Conservation (phyloP, 2,113 vertebrate genomes). For the Sebastes fasciatus region DNA sequence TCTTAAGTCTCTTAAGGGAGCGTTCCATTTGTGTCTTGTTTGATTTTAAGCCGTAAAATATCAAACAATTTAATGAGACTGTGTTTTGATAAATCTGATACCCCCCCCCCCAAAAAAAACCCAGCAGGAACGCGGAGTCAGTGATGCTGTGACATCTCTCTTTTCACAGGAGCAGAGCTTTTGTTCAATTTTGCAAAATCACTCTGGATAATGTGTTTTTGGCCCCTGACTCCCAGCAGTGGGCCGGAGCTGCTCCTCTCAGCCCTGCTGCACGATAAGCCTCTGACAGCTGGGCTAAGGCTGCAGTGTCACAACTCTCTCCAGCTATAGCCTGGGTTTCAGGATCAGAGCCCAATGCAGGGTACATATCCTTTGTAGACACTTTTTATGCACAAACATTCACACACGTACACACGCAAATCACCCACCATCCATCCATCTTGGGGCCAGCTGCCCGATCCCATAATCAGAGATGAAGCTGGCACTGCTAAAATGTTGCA, state of each 20-base stretch:
- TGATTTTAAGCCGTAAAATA: neutral
- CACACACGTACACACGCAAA: neutral
- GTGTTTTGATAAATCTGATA: constrained; percentile 30
- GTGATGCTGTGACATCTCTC: constrained; percentile 38
- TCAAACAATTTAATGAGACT: neutral
- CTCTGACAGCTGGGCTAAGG: constrained; percentile 66
- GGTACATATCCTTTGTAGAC: constrained; percentile 14
- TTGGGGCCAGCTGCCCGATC: constrained; percentile 56
- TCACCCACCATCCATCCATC: constrained; percentile 15
- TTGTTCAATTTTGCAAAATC: constrained; percentile 68
- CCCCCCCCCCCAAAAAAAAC: neutral
- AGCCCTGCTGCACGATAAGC: constrained; percentile 56
- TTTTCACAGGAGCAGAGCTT: constrained; percentile 48
- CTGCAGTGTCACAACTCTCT: constrained; percentile 50
- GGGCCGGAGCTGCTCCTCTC: constrained; percentile 48
- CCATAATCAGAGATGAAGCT: constrained; percentile 59
- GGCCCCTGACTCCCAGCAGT: constrained; percentile 67
- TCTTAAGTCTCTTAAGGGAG: neutral
- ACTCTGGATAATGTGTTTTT: constrained; percentile 71
- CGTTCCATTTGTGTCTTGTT: constrained; percentile 7
- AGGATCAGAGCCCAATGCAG: constrained; percentile 45
- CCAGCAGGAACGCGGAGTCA: constrained; percentile 16
- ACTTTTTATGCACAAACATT: constrained; percentile 6
- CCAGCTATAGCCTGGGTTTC: constrained; percentile 53
- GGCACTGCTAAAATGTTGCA: constrained; percentile 28